Conservation (phyloP, 2,797 vertebrate genomes). For the Spea hammondii region DNA sequence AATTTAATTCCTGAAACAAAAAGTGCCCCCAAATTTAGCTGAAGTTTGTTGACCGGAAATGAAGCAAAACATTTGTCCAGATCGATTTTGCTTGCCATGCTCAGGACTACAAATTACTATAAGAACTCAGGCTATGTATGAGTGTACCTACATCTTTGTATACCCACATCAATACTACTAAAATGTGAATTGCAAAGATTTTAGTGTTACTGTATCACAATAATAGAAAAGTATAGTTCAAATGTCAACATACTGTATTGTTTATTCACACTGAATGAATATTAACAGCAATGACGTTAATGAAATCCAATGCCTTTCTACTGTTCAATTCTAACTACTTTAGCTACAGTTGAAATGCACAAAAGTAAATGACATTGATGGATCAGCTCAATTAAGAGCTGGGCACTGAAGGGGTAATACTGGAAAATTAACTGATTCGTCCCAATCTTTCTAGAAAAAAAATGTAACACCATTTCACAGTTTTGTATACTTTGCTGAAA, state of each 20-base stretch:
- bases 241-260: constrained; percentile 2
- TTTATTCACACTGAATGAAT: constrained; percentile 10
- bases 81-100: too few relatives aligned
- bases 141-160: too few relatives aligned
- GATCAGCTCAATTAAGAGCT: constrained; percentile 70
- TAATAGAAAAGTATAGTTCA: not conserved
- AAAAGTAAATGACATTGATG: constrained; percentile 67
- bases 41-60: too few relatives aligned
- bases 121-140: too few relatives aligned
- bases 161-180: too few relatives aligned
- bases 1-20: too few relatives aligned
- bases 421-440: constrained; percentile 63
- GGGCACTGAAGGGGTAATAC: constrained; percentile 64
- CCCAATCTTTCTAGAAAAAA: constrained; percentile 67
- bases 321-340: constrained; percentile 55
- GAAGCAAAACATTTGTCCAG: too few relatives aligned
- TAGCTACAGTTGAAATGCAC: constrained; percentile 59
- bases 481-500: constrained; percentile 40
- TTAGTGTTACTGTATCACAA: not conserved
- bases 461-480: constrained; percentile 46
- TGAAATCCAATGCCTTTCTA: constrained; percentile 64
- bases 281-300: constrained; percentile 58
- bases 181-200: too few relatives aligned
- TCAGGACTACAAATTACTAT: too few relatives aligned
- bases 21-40: too few relatives aligned